A percentile compares a stretch with the other conserved stretches of the same genome.
Evolutionary conservation across 2,797 vertebrate genomes (phyloP).

Genomic region (Podarcis lilfordi): DNA sequence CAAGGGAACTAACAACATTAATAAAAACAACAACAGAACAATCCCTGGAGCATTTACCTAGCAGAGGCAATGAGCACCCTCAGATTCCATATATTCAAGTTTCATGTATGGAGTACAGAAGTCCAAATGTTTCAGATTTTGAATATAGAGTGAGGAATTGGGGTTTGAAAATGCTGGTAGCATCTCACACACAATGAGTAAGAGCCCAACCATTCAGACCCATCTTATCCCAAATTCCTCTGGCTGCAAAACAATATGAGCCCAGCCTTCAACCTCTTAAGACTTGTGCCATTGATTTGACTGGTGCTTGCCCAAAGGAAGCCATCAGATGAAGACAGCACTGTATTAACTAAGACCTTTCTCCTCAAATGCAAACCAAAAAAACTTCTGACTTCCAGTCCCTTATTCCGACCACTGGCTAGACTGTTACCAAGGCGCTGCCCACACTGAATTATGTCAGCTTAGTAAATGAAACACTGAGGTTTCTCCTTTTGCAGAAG

Average conservation of each 20-base stretch:
- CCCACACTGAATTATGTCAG: slow-evolving; percentile 20
- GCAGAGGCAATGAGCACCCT: not conserved
- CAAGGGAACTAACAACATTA: not conserved
- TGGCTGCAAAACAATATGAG: not conserved
- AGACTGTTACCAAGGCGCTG: not conserved
- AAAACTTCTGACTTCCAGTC: not conserved
- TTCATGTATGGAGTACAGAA: not conserved
- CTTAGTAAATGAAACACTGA: slow-evolving; percentile 10
- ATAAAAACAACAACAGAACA: not conserved
- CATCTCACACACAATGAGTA: not conserved
- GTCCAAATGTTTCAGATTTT: slow-evolving; percentile 5
- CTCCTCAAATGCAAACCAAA: not conserved
- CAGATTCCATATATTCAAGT: not conserved
- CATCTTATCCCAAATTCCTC: not conserved
- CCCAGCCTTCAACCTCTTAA: not conserved
- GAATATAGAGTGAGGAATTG: not conserved
- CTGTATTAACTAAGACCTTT: slow-evolving; percentile 8
- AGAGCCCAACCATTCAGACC: not conserved
- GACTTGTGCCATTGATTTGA: slow-evolving; percentile 3
- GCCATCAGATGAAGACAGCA: slow-evolving; percentile 4
- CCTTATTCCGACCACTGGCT: not conserved
- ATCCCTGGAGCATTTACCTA: not conserved
- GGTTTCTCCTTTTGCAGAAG: slow-evolving; percentile 27
- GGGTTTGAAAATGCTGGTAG: not conserved
- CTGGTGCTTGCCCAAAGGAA: not conserved